Percentiles rank a stretch among this genome's conserved stretches.
Conservation (phyloP, 2,888 invertebrate genomes). For the Drosophila borealis region DNA sequence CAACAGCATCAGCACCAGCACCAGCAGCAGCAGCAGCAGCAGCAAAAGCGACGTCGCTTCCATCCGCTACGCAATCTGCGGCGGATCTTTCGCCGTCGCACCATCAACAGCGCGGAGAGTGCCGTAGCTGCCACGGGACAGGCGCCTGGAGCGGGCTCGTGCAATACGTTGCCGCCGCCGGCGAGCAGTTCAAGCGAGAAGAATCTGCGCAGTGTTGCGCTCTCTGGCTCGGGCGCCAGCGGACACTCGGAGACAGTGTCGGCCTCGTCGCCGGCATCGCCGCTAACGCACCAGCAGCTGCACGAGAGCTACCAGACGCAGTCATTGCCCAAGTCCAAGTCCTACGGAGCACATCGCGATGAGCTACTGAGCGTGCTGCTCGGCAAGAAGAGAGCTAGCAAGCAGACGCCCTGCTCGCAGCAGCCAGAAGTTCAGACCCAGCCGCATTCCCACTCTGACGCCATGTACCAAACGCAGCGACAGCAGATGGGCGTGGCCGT, state of each 20-base stretch:
- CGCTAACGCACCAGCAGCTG: constrained; percentile 78
- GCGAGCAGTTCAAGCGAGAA: constrained; percentile 78
- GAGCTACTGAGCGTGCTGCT: constrained; percentile 70
- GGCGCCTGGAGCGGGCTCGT: constrained; percentile 55
- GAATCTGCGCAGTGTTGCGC: constrained; percentile 77
- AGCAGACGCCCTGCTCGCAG: constrained; percentile 40
- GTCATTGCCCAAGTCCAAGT: constrained; percentile 81
- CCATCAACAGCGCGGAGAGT: constrained; percentile 81
- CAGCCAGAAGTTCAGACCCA: constrained; percentile 34
- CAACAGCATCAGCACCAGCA: constrained; percentile 81
- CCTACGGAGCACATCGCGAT: constrained; percentile 75
- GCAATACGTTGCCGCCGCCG: constrained; percentile 63
- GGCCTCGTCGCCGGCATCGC: constrained; percentile 80
- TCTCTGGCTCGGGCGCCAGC: constrained; percentile 35
- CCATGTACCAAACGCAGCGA: constrained; percentile 64
- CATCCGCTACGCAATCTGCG: constrained; percentile 85
- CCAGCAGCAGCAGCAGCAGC: constrained; percentile 68
- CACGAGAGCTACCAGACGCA: constrained; percentile 78
- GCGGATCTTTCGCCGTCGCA: constrained; percentile 84
- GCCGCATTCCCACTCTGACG: constrained; percentile 45
- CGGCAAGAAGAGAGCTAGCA: constrained; percentile 65
- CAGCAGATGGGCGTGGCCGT: constrained; percentile 80
- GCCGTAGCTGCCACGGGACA: constrained; percentile 39
- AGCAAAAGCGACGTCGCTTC: constrained; percentile 84
- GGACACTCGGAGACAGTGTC: constrained; percentile 49